A percentile compares a stretch with the other conserved stretches of the same genome.
phyloP scores from a whole-genome alignment of 2,888 invertebrate species.

The Metalampra italica region DNA sequence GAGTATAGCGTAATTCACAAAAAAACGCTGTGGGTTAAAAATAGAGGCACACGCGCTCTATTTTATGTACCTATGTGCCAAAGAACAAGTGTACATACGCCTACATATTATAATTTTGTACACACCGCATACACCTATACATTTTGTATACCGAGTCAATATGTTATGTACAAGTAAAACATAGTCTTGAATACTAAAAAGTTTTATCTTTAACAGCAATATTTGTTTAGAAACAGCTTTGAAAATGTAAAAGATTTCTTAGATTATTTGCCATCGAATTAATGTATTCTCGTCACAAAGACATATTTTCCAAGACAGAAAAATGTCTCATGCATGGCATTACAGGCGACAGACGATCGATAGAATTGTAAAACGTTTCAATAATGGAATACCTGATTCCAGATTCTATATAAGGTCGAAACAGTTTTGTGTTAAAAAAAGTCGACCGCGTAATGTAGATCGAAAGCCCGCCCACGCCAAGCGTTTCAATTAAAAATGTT shows the following conservation, averaged over 20 bases:
- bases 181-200: neutral
- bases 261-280: neutral
- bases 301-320: slow-evolving; percentile 54
- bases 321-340: slow-evolving; percentile 56
- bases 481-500: slow-evolving; percentile 34
- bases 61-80: slow-evolving; percentile 20
- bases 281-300: neutral
- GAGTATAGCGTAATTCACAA: slow-evolving; percentile 36
- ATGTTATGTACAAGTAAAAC: neutral
- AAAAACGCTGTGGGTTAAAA: slow-evolving; percentile 40
- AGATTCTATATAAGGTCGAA: slow-evolving; percentile 15
- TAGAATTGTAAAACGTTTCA: slow-evolving; percentile 65
- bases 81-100: slow-evolving; percentile 5
- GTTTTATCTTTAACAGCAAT: neutral
- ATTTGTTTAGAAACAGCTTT: neutral
- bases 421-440: slow-evolving; percentile 17
- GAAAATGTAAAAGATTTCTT: neutral
- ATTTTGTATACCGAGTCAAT: neutral
- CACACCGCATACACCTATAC: neutral
- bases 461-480: slow-evolving; percentile 21
- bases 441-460: slow-evolving; percentile 9
- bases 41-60: slow-evolving; percentile 42
- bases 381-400: slow-evolving; percentile 35
- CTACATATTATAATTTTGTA: neutral
- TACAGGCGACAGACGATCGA: slow-evolving; percentile 49